Conservation (phyloP, 30 jellyfish, hydroid and myxozoan genomes). For the Chrysaora quinquecirrha region DNA sequence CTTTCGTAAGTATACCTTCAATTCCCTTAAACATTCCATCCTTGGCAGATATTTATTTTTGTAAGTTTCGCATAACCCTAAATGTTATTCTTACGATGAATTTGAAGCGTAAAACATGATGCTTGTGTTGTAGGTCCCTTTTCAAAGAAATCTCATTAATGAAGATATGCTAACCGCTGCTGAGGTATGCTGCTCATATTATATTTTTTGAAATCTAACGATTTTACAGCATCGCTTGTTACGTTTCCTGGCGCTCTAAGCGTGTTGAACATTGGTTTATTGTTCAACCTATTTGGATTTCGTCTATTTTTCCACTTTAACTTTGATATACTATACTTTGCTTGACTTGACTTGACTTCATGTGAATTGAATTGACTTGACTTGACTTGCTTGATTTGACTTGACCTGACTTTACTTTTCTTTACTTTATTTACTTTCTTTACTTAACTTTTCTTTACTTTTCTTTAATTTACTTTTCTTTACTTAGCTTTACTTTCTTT, state of each 20-base stretch:
- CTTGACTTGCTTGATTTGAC: too few species aligned
- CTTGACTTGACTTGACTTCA: background rate
- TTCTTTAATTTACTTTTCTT: too few species aligned
- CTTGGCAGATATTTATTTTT: too few species aligned
- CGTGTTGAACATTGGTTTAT: background rate
- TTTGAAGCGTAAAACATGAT: background rate
- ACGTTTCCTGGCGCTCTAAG: background rate
- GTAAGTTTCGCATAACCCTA: background rate
- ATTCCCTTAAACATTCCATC: too few species aligned
- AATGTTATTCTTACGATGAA: background rate
- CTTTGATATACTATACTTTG: too few species aligned
- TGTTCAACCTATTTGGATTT: too few species aligned
- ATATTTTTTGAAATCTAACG: too few species aligned
- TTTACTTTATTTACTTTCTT: too few species aligned
- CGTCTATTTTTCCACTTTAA: background rate
- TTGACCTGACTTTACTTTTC: too few species aligned
- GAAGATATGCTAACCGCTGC: constrained; percentile 51
- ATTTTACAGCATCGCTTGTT: background rate
- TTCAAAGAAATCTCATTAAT: constrained; percentile 48
- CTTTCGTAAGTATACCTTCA: constrained; percentile 69
- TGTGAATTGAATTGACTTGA: too few species aligned
- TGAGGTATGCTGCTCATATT: constrained; percentile 67
- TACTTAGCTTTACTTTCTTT: too few species aligned
- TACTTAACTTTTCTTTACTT: too few species aligned
- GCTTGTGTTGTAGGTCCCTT: constrained; percentile 68